These are phyloP conservation scores for Acinonyx jubatus DNA, from an alignment of 2,113 vertebrate genomes.

Conservation along the genomic window DNA sequence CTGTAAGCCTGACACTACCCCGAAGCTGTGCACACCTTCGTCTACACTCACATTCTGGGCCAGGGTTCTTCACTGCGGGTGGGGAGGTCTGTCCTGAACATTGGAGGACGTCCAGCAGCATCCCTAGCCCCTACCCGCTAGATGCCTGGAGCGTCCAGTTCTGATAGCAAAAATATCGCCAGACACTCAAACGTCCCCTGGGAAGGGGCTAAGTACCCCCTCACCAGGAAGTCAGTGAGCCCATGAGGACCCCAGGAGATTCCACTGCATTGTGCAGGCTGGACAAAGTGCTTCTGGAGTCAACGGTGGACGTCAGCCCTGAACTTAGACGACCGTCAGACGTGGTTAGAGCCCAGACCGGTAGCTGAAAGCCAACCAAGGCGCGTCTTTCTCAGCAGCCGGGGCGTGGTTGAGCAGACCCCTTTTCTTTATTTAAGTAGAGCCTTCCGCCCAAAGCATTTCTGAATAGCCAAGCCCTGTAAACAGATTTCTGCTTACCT, in stretches of 20 bases:
- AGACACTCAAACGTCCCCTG: not conserved
- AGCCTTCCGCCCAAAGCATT: constrained; percentile 3
- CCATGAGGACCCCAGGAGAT: not conserved
- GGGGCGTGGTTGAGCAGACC: not conserved
- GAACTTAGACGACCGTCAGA: not conserved
- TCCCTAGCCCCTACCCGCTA: not conserved
- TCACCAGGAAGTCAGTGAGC: not conserved
- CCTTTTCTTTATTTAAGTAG: not conserved
- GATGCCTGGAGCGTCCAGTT: not conserved
- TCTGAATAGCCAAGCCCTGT: not conserved
- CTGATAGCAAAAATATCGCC: not conserved
- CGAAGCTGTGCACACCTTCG: not conserved
- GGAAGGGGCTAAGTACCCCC: not conserved
- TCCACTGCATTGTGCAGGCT: not conserved
- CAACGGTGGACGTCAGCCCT: not conserved
- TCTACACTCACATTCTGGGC: not conserved
- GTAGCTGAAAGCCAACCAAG: not conserved
- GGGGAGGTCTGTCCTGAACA: not conserved
- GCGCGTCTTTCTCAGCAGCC: not conserved
- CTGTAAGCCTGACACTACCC: not conserved
- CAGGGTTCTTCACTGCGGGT: not conserved
- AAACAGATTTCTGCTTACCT: not conserved
- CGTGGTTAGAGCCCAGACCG: not conserved
- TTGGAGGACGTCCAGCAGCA: not conserved
- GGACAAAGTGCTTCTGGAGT: not conserved